Evolutionary conservation across 2,797 vertebrate species (phyloP).

Genomic region (Tragopan temminckii): DNA sequence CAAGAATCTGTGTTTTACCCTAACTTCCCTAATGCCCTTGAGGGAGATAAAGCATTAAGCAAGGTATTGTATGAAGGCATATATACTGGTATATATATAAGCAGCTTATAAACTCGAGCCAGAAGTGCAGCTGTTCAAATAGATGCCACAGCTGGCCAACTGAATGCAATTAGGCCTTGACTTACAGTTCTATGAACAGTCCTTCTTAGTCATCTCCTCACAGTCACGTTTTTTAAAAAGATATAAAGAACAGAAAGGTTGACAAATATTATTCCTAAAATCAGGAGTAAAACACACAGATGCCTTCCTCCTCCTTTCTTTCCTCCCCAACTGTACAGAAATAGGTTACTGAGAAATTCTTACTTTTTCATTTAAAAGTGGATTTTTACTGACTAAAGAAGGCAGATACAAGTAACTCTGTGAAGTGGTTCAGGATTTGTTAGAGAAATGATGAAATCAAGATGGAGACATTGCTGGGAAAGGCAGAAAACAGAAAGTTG

Average conservation of each 20-base stretch:
- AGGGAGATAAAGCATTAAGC: conserved; percentile 22
- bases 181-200: neutral
- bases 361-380: neutral
- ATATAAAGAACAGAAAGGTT: neutral
- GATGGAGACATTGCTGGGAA: neutral
- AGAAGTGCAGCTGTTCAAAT: neutral
- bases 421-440: neutral
- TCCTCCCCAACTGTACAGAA: neutral
- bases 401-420: neutral
- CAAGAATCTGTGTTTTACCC: neutral
- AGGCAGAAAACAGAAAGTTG: neutral
- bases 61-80: neutral
- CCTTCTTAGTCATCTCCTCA: neutral
- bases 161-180: neutral
- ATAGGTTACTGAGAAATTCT: neutral
- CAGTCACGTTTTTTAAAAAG: neutral
- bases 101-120: neutral
- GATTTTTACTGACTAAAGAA: neutral
- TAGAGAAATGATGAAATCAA: neutral
- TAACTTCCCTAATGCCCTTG: neutral
- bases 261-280: conserved; percentile 5
- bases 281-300: neutral
- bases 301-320: neutral
- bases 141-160: neutral
- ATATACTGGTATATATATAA: neutral